A percentile compares a stretch with the other conserved stretches of the same genome.
phyloP scores from a whole-genome alignment of 23 tunicate genomes.

The Pegea sp. region DNA sequence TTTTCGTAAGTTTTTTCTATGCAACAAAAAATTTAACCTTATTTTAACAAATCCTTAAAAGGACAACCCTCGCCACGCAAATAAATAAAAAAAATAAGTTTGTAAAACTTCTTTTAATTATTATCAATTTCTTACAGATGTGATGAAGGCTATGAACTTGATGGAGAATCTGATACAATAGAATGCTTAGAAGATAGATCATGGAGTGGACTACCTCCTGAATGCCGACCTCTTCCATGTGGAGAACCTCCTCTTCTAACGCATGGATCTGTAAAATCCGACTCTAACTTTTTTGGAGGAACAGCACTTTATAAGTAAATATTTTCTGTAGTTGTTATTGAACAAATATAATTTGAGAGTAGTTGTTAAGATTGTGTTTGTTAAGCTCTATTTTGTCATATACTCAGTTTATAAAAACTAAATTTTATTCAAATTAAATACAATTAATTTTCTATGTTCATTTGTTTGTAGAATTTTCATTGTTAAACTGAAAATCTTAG shows the following conservation, averaged over 20 bases:
- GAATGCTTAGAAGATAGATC: constrained; percentile 14
- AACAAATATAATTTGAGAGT: too few species aligned
- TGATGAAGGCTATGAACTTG: constrained; percentile 35
- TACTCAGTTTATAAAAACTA: too few species aligned
- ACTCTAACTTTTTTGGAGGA: not conserved
- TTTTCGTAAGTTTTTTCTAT: not conserved
- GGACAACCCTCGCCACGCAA: too few species aligned
- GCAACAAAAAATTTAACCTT: not conserved
- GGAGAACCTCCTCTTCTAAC: constrained; percentile 8
- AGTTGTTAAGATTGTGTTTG: too few species aligned
- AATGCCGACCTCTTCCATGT: constrained; percentile 54
- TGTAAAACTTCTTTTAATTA: not conserved
- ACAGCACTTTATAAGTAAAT: not conserved
- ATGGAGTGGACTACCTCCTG: constrained; percentile 27
- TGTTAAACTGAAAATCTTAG: too few species aligned
- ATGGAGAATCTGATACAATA: constrained; percentile 14
- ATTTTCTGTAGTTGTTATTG: too few species aligned
- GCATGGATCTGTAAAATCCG: constrained; percentile 5
- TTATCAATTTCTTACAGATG: constrained; percentile 8
- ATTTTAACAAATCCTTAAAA: too few species aligned
- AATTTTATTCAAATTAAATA: too few species aligned
- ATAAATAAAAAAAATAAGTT: too few species aligned
- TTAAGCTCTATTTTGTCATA: too few species aligned
- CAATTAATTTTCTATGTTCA: too few species aligned
- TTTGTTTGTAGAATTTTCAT: too few species aligned